Evolutionary conservation across 2,113 vertebrate species (phyloP), one percentile per base, ranked within the genome.

Genomic region (Bubo scandiacus): DNA sequence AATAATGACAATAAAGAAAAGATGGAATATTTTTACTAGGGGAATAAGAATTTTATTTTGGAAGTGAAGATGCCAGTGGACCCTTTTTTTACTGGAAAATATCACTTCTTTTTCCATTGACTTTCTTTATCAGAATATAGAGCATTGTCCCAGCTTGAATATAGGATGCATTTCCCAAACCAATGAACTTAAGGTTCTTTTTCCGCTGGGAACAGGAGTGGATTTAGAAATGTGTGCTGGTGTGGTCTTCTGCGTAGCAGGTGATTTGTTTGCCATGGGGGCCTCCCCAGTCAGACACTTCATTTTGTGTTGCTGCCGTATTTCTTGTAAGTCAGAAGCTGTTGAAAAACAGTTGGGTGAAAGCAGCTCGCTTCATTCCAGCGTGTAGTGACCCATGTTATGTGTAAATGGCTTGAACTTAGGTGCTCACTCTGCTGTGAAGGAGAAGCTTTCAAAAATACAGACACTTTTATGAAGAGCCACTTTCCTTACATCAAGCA

Each of bases 381-480:
- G 89, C 68, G 34, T 23, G 90, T 94, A 68, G 91, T 92, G 82
- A 92, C 77, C 84, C 89, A 43, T 74, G 81, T 95, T 82, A 83
- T 59, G 43, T 78, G 81, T 77, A 87, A 88, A 95, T 94, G 73
- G 85, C 52, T 90, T 74, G 27, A 71, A 84, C 47, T 92, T 74
- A 5, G 10, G 63, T 94, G 87, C 81, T 96, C 54, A 12, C 5
- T 83, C 66, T 94, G 55, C 92, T 86, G 88, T 92, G 75, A 96
- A 96, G 88, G 88, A 95, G 92, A 94, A 89, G 93, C 81, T 88
- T 95, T 94, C 61, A 87, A 21, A 88, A 94, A 73, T 42, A 74
- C 16, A 36, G 68, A 17, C n/a, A 3, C 58, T 96, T 88, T 32
- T 79, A 57, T 38, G 67, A 84, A 86, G 88, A 94, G 57, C 57